phyloP scores from a whole-genome alignment of 1,140 invertebrate species.

The Euglossa dilemma region DNA sequence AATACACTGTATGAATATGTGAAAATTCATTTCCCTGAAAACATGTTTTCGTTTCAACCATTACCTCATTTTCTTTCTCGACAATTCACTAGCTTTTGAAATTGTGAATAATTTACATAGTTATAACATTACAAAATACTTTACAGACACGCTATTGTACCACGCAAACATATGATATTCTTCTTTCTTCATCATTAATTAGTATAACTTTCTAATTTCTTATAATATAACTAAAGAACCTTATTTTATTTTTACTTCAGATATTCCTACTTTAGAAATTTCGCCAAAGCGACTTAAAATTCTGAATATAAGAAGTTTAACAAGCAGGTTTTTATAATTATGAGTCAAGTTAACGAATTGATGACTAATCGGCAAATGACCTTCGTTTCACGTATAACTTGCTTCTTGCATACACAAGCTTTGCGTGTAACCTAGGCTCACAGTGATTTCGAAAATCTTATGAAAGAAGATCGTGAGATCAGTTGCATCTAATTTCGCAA shows the following conservation, averaged over 20 bases:
- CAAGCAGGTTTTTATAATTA: not conserved
- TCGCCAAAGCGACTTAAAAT: not conserved
- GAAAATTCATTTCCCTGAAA: not conserved
- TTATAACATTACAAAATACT: too few species aligned
- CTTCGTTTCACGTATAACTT: slow-evolving; percentile 22
- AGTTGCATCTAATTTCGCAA: not conserved
- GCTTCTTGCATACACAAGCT: not conserved
- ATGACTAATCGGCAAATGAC: slow-evolving; percentile 38
- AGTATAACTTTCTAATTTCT: not conserved
- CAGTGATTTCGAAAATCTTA: not conserved
- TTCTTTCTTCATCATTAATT: too few species aligned
- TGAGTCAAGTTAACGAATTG: not conserved
- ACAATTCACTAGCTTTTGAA: too few species aligned
- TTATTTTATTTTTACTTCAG: not conserved
- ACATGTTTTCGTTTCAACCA: not conserved
- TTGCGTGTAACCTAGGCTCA: not conserved
- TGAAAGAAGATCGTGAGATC: not conserved
- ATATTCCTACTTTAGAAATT: not conserved
- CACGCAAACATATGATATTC: too few species aligned
- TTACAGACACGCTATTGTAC: too few species aligned
- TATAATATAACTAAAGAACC: not conserved
- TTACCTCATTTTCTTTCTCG: not conserved
- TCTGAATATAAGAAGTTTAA: not conserved
- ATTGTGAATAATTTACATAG: not conserved
- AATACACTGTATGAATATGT: not conserved